Conservation (phyloP, 2,113 vertebrate genomes). For the Hemicordylus capensis region DNA sequence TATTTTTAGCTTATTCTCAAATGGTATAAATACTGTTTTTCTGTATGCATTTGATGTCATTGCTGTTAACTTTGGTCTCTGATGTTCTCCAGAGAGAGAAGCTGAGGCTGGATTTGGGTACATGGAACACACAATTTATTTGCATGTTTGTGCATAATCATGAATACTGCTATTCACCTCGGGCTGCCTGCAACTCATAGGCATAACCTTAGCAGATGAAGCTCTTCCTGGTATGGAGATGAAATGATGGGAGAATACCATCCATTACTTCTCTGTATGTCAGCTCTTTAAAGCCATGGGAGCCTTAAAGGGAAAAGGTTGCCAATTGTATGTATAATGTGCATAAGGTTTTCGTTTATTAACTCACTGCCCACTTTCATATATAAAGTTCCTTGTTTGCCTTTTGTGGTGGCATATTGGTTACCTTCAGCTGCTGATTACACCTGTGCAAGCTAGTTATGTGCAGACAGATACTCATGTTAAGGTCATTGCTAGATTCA, state of each 20-base stretch:
- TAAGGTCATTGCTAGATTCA: not conserved
- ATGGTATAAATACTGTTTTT: not conserved
- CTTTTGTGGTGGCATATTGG: not conserved
- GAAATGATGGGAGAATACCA: not conserved
- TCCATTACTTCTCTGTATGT: not conserved
- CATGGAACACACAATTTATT: not conserved
- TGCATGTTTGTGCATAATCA: not conserved
- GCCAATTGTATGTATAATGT: not conserved
- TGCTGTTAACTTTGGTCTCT: rapidly evolving
- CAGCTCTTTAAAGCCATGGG: not conserved
- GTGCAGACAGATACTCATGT: not conserved
- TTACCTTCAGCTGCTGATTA: not conserved
- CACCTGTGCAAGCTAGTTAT: not conserved
- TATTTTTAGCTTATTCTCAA: not conserved
- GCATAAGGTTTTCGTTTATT: not conserved
- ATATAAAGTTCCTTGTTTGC: not conserved
- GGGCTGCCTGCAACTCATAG: not conserved
- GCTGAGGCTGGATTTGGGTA: not conserved
- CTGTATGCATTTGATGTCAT: not conserved
- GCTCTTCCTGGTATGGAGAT: not conserved
- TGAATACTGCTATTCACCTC: not conserved
- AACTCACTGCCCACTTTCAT: not conserved
- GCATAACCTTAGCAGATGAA: not conserved
- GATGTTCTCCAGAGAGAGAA: not conserved
- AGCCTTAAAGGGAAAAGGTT: not conserved